These are phyloP conservation scores for Heteromormyrus szaboi DNA, from an alignment of 2,797 vertebrate genomes.

Conservation along the genomic window DNA sequence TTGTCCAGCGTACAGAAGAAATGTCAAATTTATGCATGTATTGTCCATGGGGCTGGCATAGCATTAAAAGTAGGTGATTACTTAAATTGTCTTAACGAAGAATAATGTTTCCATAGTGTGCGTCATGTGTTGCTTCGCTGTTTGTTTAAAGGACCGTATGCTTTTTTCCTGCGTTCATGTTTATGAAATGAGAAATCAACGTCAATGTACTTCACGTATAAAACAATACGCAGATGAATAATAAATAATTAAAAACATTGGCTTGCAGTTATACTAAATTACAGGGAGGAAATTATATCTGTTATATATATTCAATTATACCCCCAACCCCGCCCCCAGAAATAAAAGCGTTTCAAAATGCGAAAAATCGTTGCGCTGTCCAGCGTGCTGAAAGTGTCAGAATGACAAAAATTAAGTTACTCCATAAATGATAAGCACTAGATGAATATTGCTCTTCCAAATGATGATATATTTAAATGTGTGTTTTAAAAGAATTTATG, in stretches of 20 bases:
- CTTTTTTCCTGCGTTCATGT: not conserved
- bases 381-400: conserved; percentile 58
- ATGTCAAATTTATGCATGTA: not conserved
- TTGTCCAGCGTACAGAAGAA: not conserved
- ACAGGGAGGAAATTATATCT: not conserved
- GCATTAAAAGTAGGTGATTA: not conserved
- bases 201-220: not conserved
- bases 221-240: not conserved
- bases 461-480: not conserved
- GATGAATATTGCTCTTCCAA: not conserved
- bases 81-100: not conserved
- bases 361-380: conserved; percentile 49
- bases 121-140: not conserved
- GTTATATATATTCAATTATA: not conserved
- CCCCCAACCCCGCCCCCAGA: not conserved
- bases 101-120: not conserved
- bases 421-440: not conserved
- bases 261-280: not conserved
- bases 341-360: not conserved
- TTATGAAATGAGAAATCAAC: not conserved
- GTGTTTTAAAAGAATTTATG: not conserved
- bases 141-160: not conserved
- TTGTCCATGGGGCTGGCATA: not conserved
- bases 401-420: not conserved
- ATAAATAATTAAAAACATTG: not conserved